Percentiles rank a stretch among this genome's conserved stretches.
Conservation (phyloP, 2,113 vertebrate species). For the Rhinoptilus africanus region DNA sequence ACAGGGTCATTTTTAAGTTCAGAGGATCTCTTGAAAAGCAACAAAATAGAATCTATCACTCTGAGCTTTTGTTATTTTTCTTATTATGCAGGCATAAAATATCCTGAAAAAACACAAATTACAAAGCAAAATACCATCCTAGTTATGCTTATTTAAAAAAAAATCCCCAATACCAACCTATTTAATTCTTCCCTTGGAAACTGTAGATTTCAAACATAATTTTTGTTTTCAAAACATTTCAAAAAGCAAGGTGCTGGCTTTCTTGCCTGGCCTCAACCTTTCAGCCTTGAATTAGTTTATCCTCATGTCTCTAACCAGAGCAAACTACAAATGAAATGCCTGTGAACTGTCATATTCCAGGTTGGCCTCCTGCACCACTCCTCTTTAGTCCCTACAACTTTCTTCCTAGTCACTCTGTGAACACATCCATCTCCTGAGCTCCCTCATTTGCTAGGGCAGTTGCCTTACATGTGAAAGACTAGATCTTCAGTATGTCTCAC, state of each 20-base stretch:
- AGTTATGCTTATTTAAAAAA: background rate
- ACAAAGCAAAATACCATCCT: background rate
- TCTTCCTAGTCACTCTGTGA: background rate
- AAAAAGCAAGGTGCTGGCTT: background rate
- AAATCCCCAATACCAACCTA: rapidly evolving
- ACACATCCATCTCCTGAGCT: background rate
- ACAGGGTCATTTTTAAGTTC: background rate
- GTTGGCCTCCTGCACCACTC: background rate
- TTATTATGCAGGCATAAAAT: background rate
- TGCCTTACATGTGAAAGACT: background rate
- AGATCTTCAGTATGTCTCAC: background rate
- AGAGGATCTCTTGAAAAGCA: background rate
- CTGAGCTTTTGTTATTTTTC: background rate
- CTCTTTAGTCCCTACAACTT: background rate
- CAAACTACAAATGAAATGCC: background rate
- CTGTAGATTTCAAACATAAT: background rate
- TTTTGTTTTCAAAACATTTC: background rate
- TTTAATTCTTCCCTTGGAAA: background rate
- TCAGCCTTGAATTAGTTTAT: background rate
- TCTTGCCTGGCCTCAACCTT: background rate
- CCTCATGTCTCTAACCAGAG: background rate
- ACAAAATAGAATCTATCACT: background rate
- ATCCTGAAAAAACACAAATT: background rate
- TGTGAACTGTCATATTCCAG: background rate
- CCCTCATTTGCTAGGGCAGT: background rate